Base-by-base conservation (phyloP, 2,888 invertebrate species). In the Pyrocoelia pectoralis region DNA sequence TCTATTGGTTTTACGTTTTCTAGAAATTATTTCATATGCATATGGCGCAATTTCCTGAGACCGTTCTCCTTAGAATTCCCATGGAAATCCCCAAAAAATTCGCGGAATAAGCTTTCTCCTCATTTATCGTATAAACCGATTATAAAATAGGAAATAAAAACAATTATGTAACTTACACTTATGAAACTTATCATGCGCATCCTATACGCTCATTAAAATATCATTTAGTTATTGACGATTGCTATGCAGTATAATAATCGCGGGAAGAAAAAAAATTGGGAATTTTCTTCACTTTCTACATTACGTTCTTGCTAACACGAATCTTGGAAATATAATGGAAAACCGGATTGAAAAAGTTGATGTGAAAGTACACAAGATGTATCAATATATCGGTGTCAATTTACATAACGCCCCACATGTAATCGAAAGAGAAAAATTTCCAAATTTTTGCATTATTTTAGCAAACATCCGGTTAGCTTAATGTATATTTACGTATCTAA, bases 301-400 rank as follows among this genome's bases (percentile, higher is more conserved):
- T 3, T 33, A 8, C 33, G n/a, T n/a, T 33, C 8, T 24, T 24
- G 24, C 24, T 24, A 24, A 33, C 2, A 8, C n/a, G 33, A 33
- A 33, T 33, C 9, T 33, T 33, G 33, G 33, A n/a, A 33, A 8
- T 2, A 33, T 33, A 33, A 33, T 33, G 41, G 14, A 43, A 15
- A 46, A 46, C 46, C 46, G 46, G 46, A 15, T 46, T 18, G 14
- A 17, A 46, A 46, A 17, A 17, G 46, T 18, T n/a, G 18, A 46
- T 46, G 46, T 46, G 46, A 46, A 46, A 46, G 46, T 46, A 17
- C 8, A 6, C 10, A 33, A 33, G 33, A 33, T 33, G 33, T n/a
- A 33, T 33, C 33, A 33, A 17, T 46, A 43, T 14, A 46, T 46
- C n/a, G 46, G 18, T 46, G 18, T 46, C 17, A 41, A 46, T 46